Base-by-base conservation (phyloP, 2,113 vertebrate species). In the Triplophysa rosa region DNA sequence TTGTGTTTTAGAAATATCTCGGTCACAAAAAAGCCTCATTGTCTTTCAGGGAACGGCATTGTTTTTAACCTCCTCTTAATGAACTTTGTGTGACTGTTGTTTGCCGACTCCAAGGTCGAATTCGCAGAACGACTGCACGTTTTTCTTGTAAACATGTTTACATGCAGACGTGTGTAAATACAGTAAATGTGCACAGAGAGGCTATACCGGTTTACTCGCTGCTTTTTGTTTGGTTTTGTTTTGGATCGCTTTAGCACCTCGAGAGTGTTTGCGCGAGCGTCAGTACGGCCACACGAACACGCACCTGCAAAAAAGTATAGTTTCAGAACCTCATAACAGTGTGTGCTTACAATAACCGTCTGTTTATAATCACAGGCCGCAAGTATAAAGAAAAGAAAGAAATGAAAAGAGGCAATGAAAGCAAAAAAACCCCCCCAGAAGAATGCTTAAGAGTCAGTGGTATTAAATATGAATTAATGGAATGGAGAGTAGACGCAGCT, bases 401-500 rank as follows among this genome's bases (percentile, higher is more conserved):
- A 77, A 82, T 58, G 82, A 70, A 75, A 65, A 42, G 42, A 47
- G 49, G n/a, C 52, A 63, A 70, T 80, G 80, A 80, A 66, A 80
- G 74, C 67, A 74, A 81, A 59, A 76, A 79, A 67, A 58, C n/a
- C n/a, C n/a, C n/a, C n/a, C n/a, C 67, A 84, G 42, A 68, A 72
- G 54, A 86, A 82, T 8, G 70, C 76, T 82, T 71, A 77, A 82
- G 83, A 74, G 66, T 74, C 56, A 72, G 79, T 82, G 82, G 83
- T 85, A 90, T 92, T 91, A 92, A 92, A 92, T 88, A 89, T 90
- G 85, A 91, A 92, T 93, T 91, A 90, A 92, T 90, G 87, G 84
- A 89, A 92, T 87, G 90, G 86, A 89, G 86, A 89, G 86, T 67
- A 67, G 86, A 86, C 89, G 87, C 87, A 86, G 91, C 88, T 89